Base-by-base conservation (phyloP, 1,140 invertebrate genomes). In the Daktulosphaira vitifoliae region DNA sequence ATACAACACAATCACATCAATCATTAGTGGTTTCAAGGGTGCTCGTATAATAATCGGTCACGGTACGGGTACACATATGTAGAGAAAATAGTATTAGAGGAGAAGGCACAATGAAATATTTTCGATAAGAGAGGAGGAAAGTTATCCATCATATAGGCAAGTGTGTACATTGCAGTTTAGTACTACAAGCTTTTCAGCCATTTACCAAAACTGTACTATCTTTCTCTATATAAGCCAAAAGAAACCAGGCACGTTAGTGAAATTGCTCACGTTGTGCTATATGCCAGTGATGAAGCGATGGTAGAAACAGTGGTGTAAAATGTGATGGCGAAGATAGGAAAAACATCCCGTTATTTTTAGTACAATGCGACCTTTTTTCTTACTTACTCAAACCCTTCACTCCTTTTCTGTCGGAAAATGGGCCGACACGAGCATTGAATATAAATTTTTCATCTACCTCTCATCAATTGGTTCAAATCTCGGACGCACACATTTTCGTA, bases 351-450 rank as follows among this genome's bases (percentile, higher is more conserved):
- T 33, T 33, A 33, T 33, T 33, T 62, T 48, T 26, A 20, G n/a
- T 46, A 39, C 25, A 62, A 62, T 48, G 56, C 20, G 56, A 62
- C 56, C 56, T 59, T 59, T 59, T 56, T 44, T 44, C 23, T 7
- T 5, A 22, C 6, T 15, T 11, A 7, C 29, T 23, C 1, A 2
- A 20, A 11, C 5, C 29, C 2, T 15, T n/a, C 13, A 7, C 13
- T 7, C 20, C 3, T 16, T 22, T 54, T 39, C 37, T 26, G 2
- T 33, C 38, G 15, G 38, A 39, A 42, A 56, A 56, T 56, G 53
- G 53, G 18, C 38, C 38, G 38, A 44, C 16, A 26, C 39, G 42
- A 48, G 11, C 44, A 13, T 20, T 48, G 56, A 62, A 62, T 62
- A 46, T 39, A 29, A 62, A 62, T 53, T 18, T 25, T 2, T 16